Conservation (phyloP, 2,888 invertebrate genomes). For the Argyresthia goedartella region DNA sequence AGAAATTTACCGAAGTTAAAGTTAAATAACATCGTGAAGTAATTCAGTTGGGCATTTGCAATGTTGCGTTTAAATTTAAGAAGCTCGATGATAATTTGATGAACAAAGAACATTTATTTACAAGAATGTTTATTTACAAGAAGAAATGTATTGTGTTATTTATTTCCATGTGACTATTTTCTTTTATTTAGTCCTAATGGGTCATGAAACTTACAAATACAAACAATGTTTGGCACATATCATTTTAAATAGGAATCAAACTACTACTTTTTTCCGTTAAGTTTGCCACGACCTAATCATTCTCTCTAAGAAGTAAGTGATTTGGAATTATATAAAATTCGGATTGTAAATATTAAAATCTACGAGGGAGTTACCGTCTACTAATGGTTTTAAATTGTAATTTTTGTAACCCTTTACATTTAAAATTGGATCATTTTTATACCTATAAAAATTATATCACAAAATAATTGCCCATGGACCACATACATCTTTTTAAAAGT, state of each 20-base stretch:
- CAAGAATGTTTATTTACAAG: too few relatives aligned
- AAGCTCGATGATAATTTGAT: too few relatives aligned
- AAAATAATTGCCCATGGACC: constrained; percentile 2
- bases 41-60: too few relatives aligned
- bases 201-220: constrained; percentile 11
- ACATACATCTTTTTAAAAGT: constrained; percentile 1
- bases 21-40: too few relatives aligned
- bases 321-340: background rate
- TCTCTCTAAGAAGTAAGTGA: background rate
- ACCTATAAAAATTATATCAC: constrained; percentile 3
- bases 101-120: too few relatives aligned
- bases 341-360: background rate
- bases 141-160: too few relatives aligned
- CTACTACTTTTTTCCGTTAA: background rate
- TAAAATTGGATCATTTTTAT: constrained; percentile 4
- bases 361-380: constrained; percentile 1
- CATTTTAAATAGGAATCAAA: constrained; percentile 42
- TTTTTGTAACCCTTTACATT: constrained; percentile 5
- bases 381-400: background rate
- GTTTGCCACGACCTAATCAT: background rate
- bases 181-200: too few relatives aligned
- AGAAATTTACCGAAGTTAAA: too few relatives aligned
- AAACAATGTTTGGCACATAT: constrained; percentile 41
- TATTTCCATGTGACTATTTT: too few relatives aligned
- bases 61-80: too few relatives aligned